Percentiles rank a stretch among this genome's conserved stretches.
Conservation (phyloP, 1,140 invertebrate species). For the Melanaphis sacchari region DNA sequence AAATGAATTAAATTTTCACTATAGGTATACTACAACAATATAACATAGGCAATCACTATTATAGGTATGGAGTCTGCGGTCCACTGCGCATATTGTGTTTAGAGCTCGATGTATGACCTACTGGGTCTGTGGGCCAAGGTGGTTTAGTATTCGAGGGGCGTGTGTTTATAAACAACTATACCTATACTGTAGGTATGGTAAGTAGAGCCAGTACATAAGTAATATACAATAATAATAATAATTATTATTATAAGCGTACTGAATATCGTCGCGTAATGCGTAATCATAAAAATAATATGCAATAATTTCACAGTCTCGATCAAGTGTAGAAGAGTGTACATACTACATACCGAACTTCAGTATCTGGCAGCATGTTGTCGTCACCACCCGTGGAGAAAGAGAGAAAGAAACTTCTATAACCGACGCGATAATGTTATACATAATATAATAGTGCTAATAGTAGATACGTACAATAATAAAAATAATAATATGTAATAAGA, state of each 20-base stretch:
- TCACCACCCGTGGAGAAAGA: not conserved
- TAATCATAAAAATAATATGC: conserved; percentile 6
- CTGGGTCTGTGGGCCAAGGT: conserved; percentile 47
- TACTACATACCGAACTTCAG: not conserved
- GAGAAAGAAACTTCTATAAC: not conserved
- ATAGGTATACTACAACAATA: not conserved
- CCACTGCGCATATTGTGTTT: not conserved
- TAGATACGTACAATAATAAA: not conserved
- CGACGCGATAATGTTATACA: not conserved
- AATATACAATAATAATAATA: not conserved
- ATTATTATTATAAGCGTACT: not conserved
- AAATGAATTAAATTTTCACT: not conserved
- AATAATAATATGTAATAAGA: not conserved
- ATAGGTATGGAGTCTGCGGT: not conserved
- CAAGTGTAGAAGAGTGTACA: not conserved
- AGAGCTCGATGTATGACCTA: no score
- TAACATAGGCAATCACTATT: not conserved
- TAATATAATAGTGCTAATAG: no score
- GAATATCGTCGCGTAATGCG: not conserved
- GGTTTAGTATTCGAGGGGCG: not conserved
- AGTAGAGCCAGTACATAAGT: not conserved
- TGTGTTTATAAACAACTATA: conserved; percentile 27
- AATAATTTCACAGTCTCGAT: conserved; percentile 6
- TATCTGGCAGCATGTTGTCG: not conserved
- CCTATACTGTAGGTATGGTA: not conserved